These are phyloP conservation scores for Eupristina koningsbergeri DNA, from an alignment of 1,140 invertebrate species.

Conservation along the genomic window DNA sequence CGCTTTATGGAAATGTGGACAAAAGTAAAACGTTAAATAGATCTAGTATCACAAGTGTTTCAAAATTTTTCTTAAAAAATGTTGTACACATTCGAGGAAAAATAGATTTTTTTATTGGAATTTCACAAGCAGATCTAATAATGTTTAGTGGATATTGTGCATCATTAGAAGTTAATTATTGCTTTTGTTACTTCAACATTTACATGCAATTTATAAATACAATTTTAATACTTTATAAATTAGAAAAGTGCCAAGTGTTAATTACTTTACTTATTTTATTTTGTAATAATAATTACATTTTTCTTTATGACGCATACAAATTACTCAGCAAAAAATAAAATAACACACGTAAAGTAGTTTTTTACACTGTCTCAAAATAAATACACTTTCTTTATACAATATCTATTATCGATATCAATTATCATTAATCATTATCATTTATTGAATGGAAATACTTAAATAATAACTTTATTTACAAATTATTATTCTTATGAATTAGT, in stretches of 20 bases:
- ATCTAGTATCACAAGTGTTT: too few relatives aligned
- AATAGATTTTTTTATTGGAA: neutral
- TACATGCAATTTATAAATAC: neutral
- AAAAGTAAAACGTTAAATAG: too few relatives aligned
- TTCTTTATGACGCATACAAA: neutral
- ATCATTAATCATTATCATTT: too few relatives aligned
- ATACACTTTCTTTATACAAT: neutral
- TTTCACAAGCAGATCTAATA: neutral
- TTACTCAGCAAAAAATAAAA: neutral
- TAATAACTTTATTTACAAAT: neutral
- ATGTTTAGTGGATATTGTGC: neutral
- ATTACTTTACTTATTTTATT: neutral
- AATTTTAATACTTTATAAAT: neutral
- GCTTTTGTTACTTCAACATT: neutral
- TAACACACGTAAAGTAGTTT: neutral
- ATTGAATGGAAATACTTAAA: neutral
- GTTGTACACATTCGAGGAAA: too few relatives aligned
- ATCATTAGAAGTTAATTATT: neutral
- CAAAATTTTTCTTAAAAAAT: too few relatives aligned
- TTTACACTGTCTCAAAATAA: neutral
- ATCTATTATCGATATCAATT: neutral
- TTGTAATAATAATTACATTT: neutral
- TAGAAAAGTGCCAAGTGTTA: neutral
- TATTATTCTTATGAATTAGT: neutral
- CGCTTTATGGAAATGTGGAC: too few relatives aligned